Evolutionary conservation across 2,113 vertebrate genomes (phyloP).

Genomic region (Laterallus jamaicensis): DNA sequence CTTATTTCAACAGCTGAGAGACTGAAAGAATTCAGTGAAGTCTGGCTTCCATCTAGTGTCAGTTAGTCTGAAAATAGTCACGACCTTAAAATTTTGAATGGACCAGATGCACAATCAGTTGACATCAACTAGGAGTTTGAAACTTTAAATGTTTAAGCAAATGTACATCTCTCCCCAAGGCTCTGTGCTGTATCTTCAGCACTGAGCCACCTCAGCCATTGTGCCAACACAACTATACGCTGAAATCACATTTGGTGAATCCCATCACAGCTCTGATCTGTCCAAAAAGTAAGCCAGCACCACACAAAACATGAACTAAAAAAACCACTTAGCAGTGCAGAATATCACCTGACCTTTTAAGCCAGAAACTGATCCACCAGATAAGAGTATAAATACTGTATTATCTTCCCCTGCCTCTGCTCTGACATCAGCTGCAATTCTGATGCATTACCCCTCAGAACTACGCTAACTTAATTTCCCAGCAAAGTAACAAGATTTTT

Average conservation of each 20-base stretch:
- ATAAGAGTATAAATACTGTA: neutral
- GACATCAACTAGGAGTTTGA: neutral
- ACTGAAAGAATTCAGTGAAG: slow-evolving; percentile 4
- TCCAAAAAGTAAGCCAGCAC: neutral
- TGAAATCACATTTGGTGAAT: neutral
- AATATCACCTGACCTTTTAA: slow-evolving; percentile 4
- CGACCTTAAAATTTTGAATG: neutral
- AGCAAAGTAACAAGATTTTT: neutral
- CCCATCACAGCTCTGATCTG: neutral
- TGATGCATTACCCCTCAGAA: neutral
- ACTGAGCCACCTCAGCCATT: neutral
- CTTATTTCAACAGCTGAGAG: neutral
- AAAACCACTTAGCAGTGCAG: neutral
- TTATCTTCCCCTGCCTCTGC: neutral
- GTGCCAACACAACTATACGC: neutral
- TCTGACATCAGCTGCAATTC: neutral
- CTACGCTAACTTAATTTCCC: fast-evolving
- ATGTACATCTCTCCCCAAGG: neutral
- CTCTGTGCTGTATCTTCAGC: neutral
- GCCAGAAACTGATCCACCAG: neutral
- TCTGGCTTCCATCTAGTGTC: slow-evolving; percentile 33
- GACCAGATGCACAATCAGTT: neutral
- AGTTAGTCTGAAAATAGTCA: neutral
- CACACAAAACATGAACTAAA: neutral
- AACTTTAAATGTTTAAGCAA: slow-evolving; percentile 5